Evolutionary conservation across 2,113 vertebrate species (phyloP).

Genomic region (Lepus americanus): DNA sequence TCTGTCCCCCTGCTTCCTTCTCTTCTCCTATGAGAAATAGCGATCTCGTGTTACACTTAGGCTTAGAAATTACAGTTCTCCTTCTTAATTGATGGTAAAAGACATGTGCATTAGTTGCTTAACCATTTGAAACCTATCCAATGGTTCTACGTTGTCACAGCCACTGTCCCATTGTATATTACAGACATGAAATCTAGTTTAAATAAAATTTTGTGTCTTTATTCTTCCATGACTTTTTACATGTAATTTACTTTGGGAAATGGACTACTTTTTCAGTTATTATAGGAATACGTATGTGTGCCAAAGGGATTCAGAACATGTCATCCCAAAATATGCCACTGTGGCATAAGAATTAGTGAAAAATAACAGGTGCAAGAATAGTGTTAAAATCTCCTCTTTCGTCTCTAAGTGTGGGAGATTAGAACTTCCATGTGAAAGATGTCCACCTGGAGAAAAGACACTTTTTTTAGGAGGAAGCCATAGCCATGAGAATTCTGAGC

Average conservation of each 20-base stretch:
- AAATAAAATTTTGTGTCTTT: not conserved
- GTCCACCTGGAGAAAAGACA: not conserved
- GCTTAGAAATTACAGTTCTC: not conserved
- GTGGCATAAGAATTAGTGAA: not conserved
- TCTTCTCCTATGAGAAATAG: not conserved
- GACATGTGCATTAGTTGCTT: not conserved
- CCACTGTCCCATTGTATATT: not conserved
- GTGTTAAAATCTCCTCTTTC: not conserved
- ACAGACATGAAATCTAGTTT: not conserved
- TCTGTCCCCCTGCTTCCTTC: not conserved
- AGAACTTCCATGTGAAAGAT: not conserved
- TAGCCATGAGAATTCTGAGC: not conserved
- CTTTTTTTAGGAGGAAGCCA: not conserved
- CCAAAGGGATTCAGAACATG: not conserved
- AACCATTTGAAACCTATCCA: not conserved
- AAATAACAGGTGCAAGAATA: conserved; percentile 17
- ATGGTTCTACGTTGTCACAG: not conserved
- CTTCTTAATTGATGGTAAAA: not conserved
- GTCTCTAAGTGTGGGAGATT: not conserved
- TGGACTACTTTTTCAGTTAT: not conserved
- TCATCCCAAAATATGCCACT: not conserved
- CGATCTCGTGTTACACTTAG: not conserved
- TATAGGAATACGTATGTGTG: not conserved
- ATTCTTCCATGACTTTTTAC: not conserved
- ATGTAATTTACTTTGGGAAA: not conserved